Percentiles rank a stretch among this genome's conserved stretches.
phyloP scores from a whole-genome alignment of 2,888 invertebrate species.

The Charanyca ferruginea region DNA sequence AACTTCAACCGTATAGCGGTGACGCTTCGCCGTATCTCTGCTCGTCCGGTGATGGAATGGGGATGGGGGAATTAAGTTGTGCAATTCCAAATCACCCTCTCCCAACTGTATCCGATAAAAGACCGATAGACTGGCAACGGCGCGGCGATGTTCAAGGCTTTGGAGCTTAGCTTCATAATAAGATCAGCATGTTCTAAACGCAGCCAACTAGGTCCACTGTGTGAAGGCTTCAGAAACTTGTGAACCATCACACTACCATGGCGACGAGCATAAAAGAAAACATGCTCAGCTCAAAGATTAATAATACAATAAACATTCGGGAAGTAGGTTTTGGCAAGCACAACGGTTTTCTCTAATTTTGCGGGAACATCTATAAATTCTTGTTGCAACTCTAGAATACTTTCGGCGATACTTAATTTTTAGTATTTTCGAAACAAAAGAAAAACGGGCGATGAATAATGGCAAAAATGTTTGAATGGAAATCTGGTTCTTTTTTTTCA shows the following conservation, averaged over 20 bases:
- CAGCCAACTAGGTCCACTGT: constrained; percentile 15
- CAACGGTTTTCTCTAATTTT: constrained; percentile 55
- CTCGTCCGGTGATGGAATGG: too few species aligned
- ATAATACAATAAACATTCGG: constrained; percentile 60
- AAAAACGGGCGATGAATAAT: constrained; percentile 5
- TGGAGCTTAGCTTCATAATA: too few species aligned
- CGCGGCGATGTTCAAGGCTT: too few species aligned
- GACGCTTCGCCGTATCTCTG: too few species aligned
- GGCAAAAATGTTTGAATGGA: not conserved
- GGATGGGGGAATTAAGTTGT: too few species aligned
- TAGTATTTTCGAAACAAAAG: constrained; percentile 37
- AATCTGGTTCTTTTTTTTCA: too few species aligned
- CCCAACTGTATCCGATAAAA: too few species aligned
- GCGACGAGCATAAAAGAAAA: constrained; percentile 40
- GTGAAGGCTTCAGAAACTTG: not conserved
- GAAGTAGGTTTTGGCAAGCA: constrained; percentile 64
- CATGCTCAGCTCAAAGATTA: constrained; percentile 56
- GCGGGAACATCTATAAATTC: constrained; percentile 51
- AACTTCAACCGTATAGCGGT: too few species aligned
- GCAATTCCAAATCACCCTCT: too few species aligned
- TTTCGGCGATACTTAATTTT: constrained; percentile 44
- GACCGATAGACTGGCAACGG: too few species aligned
- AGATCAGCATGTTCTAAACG: not conserved
- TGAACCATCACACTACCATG: constrained; percentile 23
- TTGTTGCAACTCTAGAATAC: constrained; percentile 44